Conservation (phyloP, 2,888 invertebrate species). For the Ecdyonurus torrentis region DNA sequence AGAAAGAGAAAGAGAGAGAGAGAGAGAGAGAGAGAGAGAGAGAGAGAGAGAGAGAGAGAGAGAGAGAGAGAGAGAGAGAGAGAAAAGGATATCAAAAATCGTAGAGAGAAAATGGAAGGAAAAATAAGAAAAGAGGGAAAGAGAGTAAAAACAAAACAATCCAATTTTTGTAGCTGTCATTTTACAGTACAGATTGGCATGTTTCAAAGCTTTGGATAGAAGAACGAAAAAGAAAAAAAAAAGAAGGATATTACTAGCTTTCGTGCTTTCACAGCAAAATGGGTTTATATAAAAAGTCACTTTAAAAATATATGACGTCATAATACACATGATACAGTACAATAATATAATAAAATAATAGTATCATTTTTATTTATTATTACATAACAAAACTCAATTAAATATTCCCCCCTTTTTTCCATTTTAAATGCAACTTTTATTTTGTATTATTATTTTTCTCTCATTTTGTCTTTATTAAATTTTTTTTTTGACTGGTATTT, state of each 20-base stretch:
- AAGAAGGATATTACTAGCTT: background rate
- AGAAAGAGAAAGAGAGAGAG: background rate
- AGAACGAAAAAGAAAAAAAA: background rate
- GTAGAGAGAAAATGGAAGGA: background rate
- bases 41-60: background rate
- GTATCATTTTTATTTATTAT: too few species aligned
- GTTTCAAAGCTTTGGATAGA: too few species aligned
- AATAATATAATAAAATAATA: too few species aligned
- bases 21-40: background rate
- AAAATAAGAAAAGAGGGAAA: background rate
- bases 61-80: background rate
- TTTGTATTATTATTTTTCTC: too few species aligned
- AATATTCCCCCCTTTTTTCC: too few species aligned
- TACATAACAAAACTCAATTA: too few species aligned
- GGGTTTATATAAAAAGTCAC: background rate
- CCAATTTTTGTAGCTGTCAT: slow-evolving; percentile 4
- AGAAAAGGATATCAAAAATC: too few species aligned
- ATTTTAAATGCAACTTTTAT: too few species aligned
- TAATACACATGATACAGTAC: too few species aligned
- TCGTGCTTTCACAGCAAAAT: background rate
- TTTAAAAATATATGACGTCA: background rate
- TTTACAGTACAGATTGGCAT: background rate
- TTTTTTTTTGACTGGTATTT: too few species aligned
- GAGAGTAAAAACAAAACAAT: background rate
- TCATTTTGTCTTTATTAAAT: too few species aligned